These are phyloP conservation scores for Collichthys lucidus DNA, from an alignment of 2,113 vertebrate species.

Conservation along the genomic window DNA sequence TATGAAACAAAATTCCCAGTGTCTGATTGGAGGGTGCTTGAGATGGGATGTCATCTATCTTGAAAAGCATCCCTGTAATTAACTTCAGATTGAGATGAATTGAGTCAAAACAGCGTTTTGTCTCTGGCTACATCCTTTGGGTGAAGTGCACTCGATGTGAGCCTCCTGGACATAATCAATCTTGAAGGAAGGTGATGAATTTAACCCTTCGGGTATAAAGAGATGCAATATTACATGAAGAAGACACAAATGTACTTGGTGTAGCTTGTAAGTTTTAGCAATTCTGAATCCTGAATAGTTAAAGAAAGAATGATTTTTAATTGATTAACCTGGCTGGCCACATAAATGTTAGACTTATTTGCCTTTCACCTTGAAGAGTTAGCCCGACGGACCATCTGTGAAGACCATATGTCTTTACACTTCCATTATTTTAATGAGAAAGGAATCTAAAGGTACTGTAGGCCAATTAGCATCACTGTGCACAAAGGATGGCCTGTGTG, in stretches of 20 bases:
- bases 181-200: background rate
- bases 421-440: slow-evolving; percentile 50
- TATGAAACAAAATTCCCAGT: slow-evolving; percentile 8
- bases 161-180: background rate
- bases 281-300: background rate
- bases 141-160: background rate
- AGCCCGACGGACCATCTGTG: slow-evolving; percentile 60
- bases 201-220: background rate
- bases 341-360: slow-evolving; percentile 11
- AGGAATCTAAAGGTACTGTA: slow-evolving; percentile 34
- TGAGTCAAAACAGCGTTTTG: slow-evolving; percentile 20
- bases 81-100: slow-evolving; percentile 34
- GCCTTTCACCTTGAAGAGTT: slow-evolving; percentile 61
- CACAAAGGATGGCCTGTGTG: slow-evolving; percentile 6
- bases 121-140: slow-evolving; percentile 10
- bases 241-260: background rate
- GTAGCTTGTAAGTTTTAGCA: too few relatives aligned
- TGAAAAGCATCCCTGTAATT: slow-evolving; percentile 46
- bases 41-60: slow-evolving; percentile 35
- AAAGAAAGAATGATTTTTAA: background rate
- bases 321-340: background rate
- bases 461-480: slow-evolving; percentile 40
- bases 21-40: slow-evolving; percentile 35
- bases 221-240: background rate
- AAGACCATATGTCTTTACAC: slow-evolving; percentile 62